A percentile compares a stretch with the other conserved stretches of the same genome.
Conservation (phyloP, 2,888 invertebrate species). For the Ochropacha duplaris region DNA sequence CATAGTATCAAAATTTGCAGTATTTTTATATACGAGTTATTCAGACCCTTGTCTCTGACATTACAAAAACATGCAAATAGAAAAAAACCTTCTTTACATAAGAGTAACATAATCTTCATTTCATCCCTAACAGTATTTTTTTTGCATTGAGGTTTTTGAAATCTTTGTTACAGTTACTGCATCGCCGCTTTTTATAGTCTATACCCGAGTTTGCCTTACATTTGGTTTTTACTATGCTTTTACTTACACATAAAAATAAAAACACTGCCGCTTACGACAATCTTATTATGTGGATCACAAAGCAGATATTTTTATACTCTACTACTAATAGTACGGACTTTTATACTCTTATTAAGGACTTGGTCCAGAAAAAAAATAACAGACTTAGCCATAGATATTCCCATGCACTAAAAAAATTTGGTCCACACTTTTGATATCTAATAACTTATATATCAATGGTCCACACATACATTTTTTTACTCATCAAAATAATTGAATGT, state of each 20-base stretch:
- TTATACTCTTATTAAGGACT: too few relatives aligned
- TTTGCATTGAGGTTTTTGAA: not conserved
- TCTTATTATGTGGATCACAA: constrained; percentile 9
- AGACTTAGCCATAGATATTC: too few relatives aligned
- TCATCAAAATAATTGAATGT: too few relatives aligned
- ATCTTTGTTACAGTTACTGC: not conserved
- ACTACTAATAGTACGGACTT: not conserved
- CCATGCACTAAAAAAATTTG: too few relatives aligned
- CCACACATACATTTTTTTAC: too few relatives aligned
- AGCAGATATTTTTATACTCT: constrained; percentile 2
- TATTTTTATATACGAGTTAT: not conserved
- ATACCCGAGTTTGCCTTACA: constrained; percentile 6
- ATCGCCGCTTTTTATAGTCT: constrained; percentile 7
- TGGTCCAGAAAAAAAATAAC: too few relatives aligned
- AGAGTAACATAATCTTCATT: not conserved
- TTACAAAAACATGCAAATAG: not conserved
- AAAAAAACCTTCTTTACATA: not conserved
- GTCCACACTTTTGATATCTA: too few relatives aligned
- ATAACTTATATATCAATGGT: too few relatives aligned
- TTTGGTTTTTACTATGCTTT: constrained; percentile 12
- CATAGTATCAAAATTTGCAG: not conserved
- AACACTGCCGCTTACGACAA: constrained; percentile 9
- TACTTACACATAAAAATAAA: constrained; percentile 12
- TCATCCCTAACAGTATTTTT: not conserved
- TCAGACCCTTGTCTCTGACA: not conserved